Evolutionary conservation across 2,797 vertebrate genomes (phyloP), one percentile per base, ranked within the genome.

Genomic region (Dermochelys coriacea): DNA sequence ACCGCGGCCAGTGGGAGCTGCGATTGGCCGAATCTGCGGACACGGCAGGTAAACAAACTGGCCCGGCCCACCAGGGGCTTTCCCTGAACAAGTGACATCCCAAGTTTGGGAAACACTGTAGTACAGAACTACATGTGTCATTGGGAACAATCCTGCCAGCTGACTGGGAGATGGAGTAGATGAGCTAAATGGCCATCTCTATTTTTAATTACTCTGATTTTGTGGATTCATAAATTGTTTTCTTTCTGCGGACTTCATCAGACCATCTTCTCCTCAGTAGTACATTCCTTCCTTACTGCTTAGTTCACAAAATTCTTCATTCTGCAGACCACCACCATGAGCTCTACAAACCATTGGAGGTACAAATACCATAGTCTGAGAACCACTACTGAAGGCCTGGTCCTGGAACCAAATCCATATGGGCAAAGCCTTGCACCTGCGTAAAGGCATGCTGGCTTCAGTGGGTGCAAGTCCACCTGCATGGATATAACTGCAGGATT

Each of bases 301-400:
- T 41, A 5, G 25, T 19, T 31, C 15, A 37, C 82, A 12, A 19
- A 31, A 31, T 15, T 29, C 5, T 41, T 90, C 61, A 5, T 25
- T 47, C 31, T 57, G 0, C 1, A 3, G 0, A 5, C 47, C n/a
- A n/a, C 61, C 50, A 31, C 16, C 31, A 25, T 57, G 61, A 59
- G 50, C 12, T 59, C 27, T 78, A 34, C 0, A 2, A 54, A 3
- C 21, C 0, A 1, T 68, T 82, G 45, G 75, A 59, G 45, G 7
- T 0, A 0, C 74, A 23, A 5, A 8, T 23, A 6, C 3, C 12
- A 34, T 41, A 23, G 37, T 74, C 37, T 25, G 5, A 74, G 68
- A 41, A 25, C 11, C 23, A 74, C 31, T 74, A 19, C 37, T 23
- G 11, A 41, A 41, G 11, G 11, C 6, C 64, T 4, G 31, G 64